phyloP scores from a whole-genome alignment of 2,113 vertebrate genomes.

The Anoura caudifer region DNA sequence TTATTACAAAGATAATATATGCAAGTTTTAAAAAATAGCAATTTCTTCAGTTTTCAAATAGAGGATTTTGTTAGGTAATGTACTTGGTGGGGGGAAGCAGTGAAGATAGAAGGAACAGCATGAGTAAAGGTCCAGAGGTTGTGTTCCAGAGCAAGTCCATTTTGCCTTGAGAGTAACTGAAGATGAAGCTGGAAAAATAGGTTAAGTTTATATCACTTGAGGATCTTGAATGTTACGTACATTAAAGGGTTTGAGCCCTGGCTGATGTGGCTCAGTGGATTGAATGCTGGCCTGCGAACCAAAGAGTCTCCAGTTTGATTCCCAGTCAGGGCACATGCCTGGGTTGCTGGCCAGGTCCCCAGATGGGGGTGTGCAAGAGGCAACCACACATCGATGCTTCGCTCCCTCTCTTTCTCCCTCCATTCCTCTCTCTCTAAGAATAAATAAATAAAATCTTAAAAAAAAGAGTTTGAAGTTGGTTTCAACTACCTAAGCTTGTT shows the following conservation, averaged over 20 bases:
- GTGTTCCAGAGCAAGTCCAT: neutral
- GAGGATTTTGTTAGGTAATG: neutral
- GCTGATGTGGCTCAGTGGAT: no score
- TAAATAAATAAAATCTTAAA: no score
- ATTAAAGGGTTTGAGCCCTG: slow-evolving; percentile 17
- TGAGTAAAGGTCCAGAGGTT: neutral
- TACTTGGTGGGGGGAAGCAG: neutral
- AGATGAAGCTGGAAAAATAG: neutral
- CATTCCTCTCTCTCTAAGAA: no score
- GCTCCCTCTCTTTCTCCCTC: no score
- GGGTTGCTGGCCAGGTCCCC: no score
- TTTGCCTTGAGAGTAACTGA: neutral
- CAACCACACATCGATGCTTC: no score
- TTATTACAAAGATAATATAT: neutral
- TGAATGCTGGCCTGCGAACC: no score
- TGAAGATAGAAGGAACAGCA: neutral
- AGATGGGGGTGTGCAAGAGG: no score
- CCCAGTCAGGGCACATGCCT: no score
- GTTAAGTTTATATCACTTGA: neutral
- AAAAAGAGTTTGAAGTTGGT: neutral
- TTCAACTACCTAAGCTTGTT: neutral
- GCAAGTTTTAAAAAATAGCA: neutral
- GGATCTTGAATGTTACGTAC: neutral
- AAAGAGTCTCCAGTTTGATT: no score
- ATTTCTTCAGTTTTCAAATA: neutral